Base-by-base conservation (phyloP, 64 coral and sea anemone species). In the Exaiptasia diaphana region DNA sequence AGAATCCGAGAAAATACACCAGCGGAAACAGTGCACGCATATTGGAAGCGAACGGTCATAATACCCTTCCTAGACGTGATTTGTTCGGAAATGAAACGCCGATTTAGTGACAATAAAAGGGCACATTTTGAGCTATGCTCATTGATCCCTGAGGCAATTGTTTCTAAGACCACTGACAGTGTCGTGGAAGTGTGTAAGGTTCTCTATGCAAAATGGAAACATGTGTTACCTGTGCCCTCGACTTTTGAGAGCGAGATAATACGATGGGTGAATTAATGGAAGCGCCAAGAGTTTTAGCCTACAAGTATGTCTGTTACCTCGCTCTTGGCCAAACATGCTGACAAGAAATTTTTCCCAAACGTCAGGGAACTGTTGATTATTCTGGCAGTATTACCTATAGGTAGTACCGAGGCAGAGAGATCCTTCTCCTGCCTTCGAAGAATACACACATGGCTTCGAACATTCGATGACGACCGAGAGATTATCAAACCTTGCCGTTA, bases 191-290 rank as follows among this genome's bases (percentile, higher is more conserved):
- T 71, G 75, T 61, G 32, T 4, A 23, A 88, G 41, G 35, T 88
- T 55, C 73, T 78, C 60, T 67, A 55, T 87, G 85, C 61, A 65
- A 87, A 87, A 55, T 79, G 85, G 85, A 68, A 67, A 64, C 85
- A 87, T 78, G 43, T 87, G 35, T 41, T 87, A 55, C 74, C 74
- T 70, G 42, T 79, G 74, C 18, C 75, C 14, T 87, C 62, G 31
- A 71, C 62, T 87, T 71, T 78, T 25, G 74, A 79, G 60, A 71
- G 85, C 36, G 60, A 78, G 50, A 76, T 77, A 65, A 29, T 58
- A 53, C 48, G 43, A 56, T 70, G 67, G 80, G 58, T 54, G 80
- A 71, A 70, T 61, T 42, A 80, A 54, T 80, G 77, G 77, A 80
- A 80, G 57, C 58, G 56, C 58, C 57, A 64, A 61, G 56, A 64